Evolutionary conservation across 2,888 invertebrate species (phyloP).

Genomic region (Drosophila suboccidentalis): DNA sequence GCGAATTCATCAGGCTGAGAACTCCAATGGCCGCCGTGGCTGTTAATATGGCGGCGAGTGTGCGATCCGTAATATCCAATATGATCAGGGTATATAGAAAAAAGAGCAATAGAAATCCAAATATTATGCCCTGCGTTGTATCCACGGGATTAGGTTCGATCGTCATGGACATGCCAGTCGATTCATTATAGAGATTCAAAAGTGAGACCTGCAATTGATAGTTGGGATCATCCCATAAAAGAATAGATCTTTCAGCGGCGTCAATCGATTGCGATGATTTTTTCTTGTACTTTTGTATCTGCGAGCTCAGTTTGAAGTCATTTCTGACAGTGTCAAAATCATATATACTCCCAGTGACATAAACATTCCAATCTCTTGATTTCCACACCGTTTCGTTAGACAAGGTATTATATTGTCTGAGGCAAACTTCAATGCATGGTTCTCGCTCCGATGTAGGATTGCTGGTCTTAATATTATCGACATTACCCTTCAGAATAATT

Average conservation of each 20-base stretch:
- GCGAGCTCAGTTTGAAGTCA: not conserved
- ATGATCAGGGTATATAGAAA: slow-evolving; percentile 4
- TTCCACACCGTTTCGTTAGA: slow-evolving; percentile 1
- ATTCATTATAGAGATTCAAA: not conserved
- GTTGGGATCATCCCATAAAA: not conserved
- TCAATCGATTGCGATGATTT: not conserved
- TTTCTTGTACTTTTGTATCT: not conserved
- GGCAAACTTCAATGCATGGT: not conserved
- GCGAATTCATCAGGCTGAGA: not conserved
- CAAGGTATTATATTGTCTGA: not conserved
- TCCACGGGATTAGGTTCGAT: slow-evolving; percentile 1
- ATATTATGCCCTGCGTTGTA: not conserved
- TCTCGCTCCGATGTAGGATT: not conserved
- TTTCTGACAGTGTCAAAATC: not conserved
- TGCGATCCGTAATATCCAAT: slow-evolving; percentile 5
- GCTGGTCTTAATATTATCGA: not conserved
- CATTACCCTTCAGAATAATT: not conserved
- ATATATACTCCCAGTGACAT: not conserved
- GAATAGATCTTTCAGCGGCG: not conserved
- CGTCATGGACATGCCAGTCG: not conserved
- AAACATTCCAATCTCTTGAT: slow-evolving; percentile 3
- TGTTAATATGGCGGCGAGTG: slow-evolving; percentile 11
- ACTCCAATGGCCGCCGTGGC: slow-evolving; percentile 7
- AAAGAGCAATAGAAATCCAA: not conserved
- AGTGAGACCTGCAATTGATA: not conserved